Evolutionary conservation across 2,113 vertebrate species (phyloP).

Genomic region (Trogon melanurus): DNA sequence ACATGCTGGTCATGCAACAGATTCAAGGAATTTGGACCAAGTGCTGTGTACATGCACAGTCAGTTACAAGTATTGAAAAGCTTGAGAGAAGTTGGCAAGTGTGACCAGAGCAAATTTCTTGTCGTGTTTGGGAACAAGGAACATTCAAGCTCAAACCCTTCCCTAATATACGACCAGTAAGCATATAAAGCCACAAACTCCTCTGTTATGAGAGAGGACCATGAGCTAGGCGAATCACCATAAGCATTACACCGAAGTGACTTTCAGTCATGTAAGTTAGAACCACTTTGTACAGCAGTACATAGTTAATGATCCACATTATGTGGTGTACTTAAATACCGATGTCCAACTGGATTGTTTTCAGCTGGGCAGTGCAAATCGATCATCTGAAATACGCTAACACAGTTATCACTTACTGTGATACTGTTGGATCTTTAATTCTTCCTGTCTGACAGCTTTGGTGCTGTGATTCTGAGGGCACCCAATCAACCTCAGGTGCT

Average conservation of each 20-base stretch:
- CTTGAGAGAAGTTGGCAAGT: not conserved
- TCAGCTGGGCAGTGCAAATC: constrained; percentile 65
- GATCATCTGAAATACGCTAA: constrained; percentile 43
- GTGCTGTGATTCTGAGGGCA: constrained; percentile 70
- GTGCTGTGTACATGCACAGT: not conserved
- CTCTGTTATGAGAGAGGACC: not conserved
- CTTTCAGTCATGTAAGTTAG: not conserved
- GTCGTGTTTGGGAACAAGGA: not conserved
- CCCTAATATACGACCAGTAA: not conserved
- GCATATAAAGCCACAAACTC: not conserved
- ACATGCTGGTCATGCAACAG: not conserved
- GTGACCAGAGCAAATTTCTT: not conserved
- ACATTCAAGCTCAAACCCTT: not conserved
- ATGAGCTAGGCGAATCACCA: not conserved
- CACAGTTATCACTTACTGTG: constrained; percentile 59
- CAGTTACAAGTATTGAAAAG: not conserved
- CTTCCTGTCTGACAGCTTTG: constrained; percentile 62
- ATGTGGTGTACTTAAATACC: constrained; percentile 37
- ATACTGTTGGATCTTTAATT: constrained; percentile 58
- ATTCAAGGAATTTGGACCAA: not conserved
- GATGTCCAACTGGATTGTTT: constrained; percentile 27
- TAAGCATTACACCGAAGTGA: not conserved
- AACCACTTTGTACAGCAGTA: not conserved
- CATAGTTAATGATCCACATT: constrained; percentile 11
- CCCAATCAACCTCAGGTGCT: constrained; percentile 81